These are phyloP conservation scores for Tympanoctomys barrerae DNA, from an alignment of 2,797 vertebrate species.

Conservation along the genomic window DNA sequence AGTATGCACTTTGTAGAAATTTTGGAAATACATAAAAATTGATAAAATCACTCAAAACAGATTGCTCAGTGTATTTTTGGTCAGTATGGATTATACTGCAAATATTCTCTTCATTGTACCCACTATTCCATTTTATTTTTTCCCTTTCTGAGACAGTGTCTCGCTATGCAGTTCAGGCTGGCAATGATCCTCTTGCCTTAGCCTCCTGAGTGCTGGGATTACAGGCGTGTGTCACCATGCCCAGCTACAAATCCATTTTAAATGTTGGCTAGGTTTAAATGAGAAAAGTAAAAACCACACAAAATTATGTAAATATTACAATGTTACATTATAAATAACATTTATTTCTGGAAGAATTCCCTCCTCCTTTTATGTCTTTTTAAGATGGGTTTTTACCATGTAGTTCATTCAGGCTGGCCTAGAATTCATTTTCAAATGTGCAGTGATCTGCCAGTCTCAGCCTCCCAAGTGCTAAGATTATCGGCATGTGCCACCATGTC, in stretches of 20 bases:
- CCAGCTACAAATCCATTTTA: conserved; percentile 7
- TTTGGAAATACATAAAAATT: conserved; percentile 35
- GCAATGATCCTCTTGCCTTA: too few species aligned
- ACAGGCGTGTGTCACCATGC: too few species aligned
- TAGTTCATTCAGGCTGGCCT: not conserved
- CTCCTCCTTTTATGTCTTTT: not conserved
- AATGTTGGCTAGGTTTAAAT: not conserved
- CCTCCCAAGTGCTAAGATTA: not conserved
- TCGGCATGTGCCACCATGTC: not conserved
- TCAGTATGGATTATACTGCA: not conserved
- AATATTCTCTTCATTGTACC: conserved; percentile 23
- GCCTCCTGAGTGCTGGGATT: too few species aligned
- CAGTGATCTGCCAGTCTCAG: not conserved
- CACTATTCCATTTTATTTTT: conserved; percentile 7
- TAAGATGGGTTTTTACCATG: not conserved
- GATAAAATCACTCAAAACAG: conserved; percentile 45
- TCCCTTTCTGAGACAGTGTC: too few species aligned
- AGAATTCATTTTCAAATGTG: not conserved
- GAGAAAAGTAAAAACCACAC: conserved; percentile 41
- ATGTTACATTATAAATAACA: conserved; percentile 26
- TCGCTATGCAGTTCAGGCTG: too few species aligned
- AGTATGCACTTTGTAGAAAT: not conserved
- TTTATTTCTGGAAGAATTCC: conserved; percentile 47
- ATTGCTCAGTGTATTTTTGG: conserved; percentile 31
- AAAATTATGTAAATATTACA: conserved; percentile 34